These are phyloP conservation scores for Ploceus nigricollis DNA, from an alignment of 2,113 vertebrate genomes.

Conservation along the genomic window DNA sequence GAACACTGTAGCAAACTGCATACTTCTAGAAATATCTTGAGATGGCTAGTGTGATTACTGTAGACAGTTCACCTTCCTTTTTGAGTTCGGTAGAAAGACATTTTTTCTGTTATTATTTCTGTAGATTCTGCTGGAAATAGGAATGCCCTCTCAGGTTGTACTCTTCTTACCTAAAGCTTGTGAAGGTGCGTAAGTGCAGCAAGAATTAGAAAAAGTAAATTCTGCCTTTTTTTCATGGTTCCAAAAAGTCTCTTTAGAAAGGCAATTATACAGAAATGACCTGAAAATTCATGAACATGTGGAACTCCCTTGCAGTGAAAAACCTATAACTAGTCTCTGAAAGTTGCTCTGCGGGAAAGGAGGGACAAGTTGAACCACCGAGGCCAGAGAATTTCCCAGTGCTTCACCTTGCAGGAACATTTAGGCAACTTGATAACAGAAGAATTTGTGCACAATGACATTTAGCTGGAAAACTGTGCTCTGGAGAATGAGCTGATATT, in stretches of 20 bases:
- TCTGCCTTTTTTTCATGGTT: not conserved
- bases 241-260: not conserved
- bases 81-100: not conserved
- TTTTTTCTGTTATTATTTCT: not conserved
- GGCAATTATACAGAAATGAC: not conserved
- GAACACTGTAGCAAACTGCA: not conserved
- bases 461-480: not conserved
- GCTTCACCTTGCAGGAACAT: not conserved
- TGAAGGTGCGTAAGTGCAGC: not conserved
- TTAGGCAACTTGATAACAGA: not conserved
- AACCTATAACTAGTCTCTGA: not conserved
- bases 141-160: not conserved
- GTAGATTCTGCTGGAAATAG: not conserved
- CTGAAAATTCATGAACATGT: not conserved
- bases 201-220: not conserved
- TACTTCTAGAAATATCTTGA: not conserved
- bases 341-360: not conserved
- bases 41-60: not conserved
- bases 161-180: accelerated
- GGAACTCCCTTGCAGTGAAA: not conserved
- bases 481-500: not conserved
- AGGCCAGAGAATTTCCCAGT: not conserved
- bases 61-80: not conserved
- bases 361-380: not conserved
- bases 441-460: not conserved